Percentiles rank a stretch among this genome's conserved stretches.
Evolutionary conservation across 1,140 invertebrate genomes (phyloP).

Genomic region (Chironomus striatipennis): DNA sequence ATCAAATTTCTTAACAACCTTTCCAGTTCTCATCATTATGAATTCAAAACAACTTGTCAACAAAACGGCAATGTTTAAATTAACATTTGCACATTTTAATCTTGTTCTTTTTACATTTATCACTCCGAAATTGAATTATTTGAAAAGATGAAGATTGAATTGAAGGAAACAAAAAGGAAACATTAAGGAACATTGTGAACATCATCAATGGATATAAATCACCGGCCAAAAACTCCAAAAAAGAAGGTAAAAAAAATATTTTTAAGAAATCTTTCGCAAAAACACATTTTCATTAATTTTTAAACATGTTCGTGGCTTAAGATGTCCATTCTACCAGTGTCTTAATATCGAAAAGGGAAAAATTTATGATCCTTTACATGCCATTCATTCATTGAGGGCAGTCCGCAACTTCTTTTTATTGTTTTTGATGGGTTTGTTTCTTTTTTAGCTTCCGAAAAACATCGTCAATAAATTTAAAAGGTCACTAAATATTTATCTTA

Average conservation of each 20-base stretch:
- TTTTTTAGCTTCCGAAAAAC: neutral
- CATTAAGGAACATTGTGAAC: neutral
- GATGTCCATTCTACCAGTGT: neutral
- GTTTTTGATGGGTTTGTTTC: neutral
- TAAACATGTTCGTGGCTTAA: neutral
- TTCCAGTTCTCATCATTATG: too few relatives aligned
- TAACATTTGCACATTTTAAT: too few relatives aligned
- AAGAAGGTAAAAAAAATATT: neutral
- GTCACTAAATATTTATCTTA: neutral
- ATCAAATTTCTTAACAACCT: too few relatives aligned
- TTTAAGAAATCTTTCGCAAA: neutral
- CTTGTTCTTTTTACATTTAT: too few relatives aligned
- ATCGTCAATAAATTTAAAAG: neutral
- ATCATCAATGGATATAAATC: neutral
- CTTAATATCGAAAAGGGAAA: neutral
- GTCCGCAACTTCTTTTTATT: neutral
- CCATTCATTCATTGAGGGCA: neutral
- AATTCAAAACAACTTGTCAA: too few relatives aligned
- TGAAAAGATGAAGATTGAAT: neutral
- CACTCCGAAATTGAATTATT: too few relatives aligned
- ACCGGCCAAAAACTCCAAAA: neutral
- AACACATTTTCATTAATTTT: slow-evolving; percentile 8
- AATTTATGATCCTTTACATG: slow-evolving; percentile 11
- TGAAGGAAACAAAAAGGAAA: neutral
- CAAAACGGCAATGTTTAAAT: too few relatives aligned